These are phyloP conservation scores for Zygothrica quintamaculata DNA, from an alignment of 2,888 invertebrate species.

Conservation along the genomic window DNA sequence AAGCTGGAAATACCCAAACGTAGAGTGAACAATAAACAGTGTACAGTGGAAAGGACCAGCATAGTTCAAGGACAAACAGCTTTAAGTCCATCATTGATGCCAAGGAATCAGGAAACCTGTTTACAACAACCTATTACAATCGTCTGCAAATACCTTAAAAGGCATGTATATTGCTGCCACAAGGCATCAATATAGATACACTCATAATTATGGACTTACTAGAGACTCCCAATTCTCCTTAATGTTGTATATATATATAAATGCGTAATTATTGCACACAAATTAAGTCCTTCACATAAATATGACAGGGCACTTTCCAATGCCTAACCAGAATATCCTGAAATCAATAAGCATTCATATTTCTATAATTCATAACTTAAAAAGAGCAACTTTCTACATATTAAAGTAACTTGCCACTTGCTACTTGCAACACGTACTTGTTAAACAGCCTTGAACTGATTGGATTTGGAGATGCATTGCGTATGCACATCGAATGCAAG, in stretches of 20 bases:
- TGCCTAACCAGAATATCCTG: constrained; percentile 5
- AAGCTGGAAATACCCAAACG: constrained; percentile 37
- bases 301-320: constrained; percentile 17
- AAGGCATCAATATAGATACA: constrained; percentile 13
- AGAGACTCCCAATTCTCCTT: constrained; percentile 14
- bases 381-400: neutral
- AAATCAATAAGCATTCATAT: neutral
- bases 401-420: constrained; percentile 15
- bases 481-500: constrained; percentile 29
- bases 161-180: constrained; percentile 11
- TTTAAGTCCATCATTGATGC: constrained; percentile 11
- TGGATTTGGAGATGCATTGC: constrained; percentile 16
- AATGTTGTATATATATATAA: neutral
- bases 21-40: neutral
- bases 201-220: constrained; percentile 40
- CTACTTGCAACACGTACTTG: too few relatives aligned
- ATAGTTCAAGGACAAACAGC: constrained; percentile 59
- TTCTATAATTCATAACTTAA: constrained; percentile 1
- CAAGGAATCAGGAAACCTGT: constrained; percentile 35
- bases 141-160: neutral
- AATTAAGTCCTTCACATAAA: constrained; percentile 29
- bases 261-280: too few relatives aligned
- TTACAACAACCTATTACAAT: constrained; percentile 13
- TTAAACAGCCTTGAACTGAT: constrained; percentile 47
- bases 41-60: constrained; percentile 16